These are phyloP conservation scores for Pantherophis alleghaniensis DNA, from an alignment of 2,797 vertebrate species.

Conservation along the genomic window DNA sequence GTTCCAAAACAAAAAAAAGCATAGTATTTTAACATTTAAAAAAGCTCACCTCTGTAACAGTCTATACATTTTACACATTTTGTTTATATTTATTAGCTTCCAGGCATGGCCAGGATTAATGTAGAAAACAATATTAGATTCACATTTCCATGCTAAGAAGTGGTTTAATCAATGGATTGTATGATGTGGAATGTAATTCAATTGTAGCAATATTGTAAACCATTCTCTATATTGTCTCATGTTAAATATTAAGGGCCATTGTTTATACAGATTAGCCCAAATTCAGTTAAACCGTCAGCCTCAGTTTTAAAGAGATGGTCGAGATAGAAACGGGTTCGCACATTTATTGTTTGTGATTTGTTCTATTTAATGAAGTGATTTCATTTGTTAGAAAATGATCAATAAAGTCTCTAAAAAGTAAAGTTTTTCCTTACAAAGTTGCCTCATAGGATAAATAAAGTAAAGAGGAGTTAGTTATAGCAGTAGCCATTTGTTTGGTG, in stretches of 20 bases:
- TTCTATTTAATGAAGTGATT: slow-evolving; percentile 25
- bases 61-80: neutral
- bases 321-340: neutral
- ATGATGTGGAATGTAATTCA: neutral
- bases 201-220: neutral
- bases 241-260: neutral
- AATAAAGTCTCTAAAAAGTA: slow-evolving; percentile 8
- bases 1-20: neutral
- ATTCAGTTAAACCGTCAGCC: neutral
- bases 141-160: neutral
- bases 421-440: slow-evolving; percentile 21
- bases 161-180: neutral
- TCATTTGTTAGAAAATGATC: slow-evolving; percentile 12
- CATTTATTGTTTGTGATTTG: neutral
- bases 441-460: slow-evolving; percentile 13
- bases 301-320: neutral
- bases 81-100: neutral
- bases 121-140: neutral
- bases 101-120: neutral
- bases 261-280: neutral
- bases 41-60: neutral
- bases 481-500: neutral
- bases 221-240: neutral
- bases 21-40: neutral
- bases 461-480: slow-evolving; percentile 11